These are phyloP conservation scores for Lamproptera curius DNA, from an alignment of 2,888 invertebrate genomes.

Conservation along the genomic window DNA sequence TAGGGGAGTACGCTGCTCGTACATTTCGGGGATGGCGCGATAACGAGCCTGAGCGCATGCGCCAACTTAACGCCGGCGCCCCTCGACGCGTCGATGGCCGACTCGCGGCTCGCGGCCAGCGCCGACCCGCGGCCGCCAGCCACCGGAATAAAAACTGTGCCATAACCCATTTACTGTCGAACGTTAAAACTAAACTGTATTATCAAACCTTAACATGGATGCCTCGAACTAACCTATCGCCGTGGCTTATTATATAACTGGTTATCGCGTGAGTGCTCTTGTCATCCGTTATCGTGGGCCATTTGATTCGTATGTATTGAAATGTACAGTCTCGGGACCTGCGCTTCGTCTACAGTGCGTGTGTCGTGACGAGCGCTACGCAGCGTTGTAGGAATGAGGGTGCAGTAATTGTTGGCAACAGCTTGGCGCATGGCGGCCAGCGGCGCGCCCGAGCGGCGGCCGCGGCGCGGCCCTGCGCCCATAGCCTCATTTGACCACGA, in stretches of 20 bases:
- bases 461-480: slow-evolving; percentile 94
- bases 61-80: slow-evolving; percentile 11
- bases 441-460: slow-evolving; percentile 72
- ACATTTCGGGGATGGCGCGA: not conserved
- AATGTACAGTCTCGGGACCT: slow-evolving; percentile 17
- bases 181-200: not conserved
- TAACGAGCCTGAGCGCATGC: slow-evolving; percentile 4
- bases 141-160: not conserved
- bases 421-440: slow-evolving; percentile 38
- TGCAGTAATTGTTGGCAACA: slow-evolving; percentile 28
- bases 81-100: slow-evolving; percentile 20
- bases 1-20: slow-evolving; percentile 22
- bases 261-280: not conserved
- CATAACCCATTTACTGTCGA: not conserved
- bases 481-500: slow-evolving; percentile 95
- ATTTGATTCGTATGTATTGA: slow-evolving; percentile 13
- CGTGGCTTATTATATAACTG: slow-evolving; percentile 9
- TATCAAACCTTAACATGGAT: not conserved
- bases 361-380: slow-evolving; percentile 3
- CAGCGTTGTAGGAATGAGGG: slow-evolving; percentile 11
- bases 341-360: not conserved
- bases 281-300: slow-evolving; percentile 4
- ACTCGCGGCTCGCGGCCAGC: slow-evolving; percentile 17
- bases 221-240: not conserved
- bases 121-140: slow-evolving; percentile 17